Conservation (phyloP, 92 coral and sea anemone genomes). For the Palythoa caribaeorum region DNA sequence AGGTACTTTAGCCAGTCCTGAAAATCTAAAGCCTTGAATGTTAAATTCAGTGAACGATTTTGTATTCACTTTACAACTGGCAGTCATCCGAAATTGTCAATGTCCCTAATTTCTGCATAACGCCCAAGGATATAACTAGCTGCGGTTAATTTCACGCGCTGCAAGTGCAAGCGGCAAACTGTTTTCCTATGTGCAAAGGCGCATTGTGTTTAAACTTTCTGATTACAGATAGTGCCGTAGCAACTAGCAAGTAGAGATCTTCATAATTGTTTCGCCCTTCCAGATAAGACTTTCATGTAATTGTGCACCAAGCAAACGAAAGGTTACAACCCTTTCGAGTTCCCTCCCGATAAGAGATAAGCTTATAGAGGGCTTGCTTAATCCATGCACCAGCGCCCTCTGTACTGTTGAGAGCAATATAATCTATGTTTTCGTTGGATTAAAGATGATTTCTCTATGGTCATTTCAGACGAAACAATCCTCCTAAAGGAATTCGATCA, state of each 20-base stretch:
- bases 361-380: background rate
- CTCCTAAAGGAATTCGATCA: slow-evolving; percentile 4
- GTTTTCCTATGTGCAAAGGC: slow-evolving; percentile 23
- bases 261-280: slow-evolving; percentile 14
- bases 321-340: slow-evolving; percentile 37
- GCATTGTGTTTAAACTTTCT: slow-evolving; percentile 41
- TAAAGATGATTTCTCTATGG: slow-evolving; percentile 19
- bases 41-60: too few relatives aligned
- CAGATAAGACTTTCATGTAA: slow-evolving; percentile 41
- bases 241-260: slow-evolving; percentile 32
- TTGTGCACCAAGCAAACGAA: slow-evolving; percentile 49
- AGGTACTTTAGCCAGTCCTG: too few relatives aligned
- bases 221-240: slow-evolving; percentile 52
- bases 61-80: too few relatives aligned
- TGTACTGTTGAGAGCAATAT: background rate
- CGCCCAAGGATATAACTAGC: too few relatives aligned
- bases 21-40: too few relatives aligned
- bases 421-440: background rate
- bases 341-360: slow-evolving; percentile 3
- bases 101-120: too few relatives aligned
- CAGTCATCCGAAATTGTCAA: too few relatives aligned
- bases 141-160: too few relatives aligned
- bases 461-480: slow-evolving; percentile 14
- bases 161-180: too few relatives aligned
- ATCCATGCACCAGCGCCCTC: slow-evolving; percentile 9